A percentile compares a stretch with the other conserved stretches of the same genome.
Conservation (phyloP, 35 echinoderm and acorn worm species). For the Ptychodera flava region DNA sequence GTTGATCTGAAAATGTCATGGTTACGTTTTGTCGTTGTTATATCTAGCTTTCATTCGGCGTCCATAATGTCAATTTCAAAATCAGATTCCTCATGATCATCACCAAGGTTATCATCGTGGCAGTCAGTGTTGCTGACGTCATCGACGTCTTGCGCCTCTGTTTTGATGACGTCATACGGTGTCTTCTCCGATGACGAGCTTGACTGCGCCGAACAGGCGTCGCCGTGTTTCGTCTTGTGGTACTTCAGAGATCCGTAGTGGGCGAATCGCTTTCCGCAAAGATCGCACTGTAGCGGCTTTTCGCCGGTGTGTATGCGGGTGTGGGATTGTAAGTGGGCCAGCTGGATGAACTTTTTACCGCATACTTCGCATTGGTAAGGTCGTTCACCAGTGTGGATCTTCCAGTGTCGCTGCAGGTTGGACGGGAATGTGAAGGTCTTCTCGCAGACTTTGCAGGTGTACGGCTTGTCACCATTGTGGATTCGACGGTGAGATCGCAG, state of each 20-base stretch:
- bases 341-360: constrained; percentile 28
- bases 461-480: constrained; percentile 50
- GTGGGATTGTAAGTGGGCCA: constrained; percentile 26
- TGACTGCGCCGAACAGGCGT: neutral
- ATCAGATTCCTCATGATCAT: neutral
- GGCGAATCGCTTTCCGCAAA: constrained; percentile 7
- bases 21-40: neutral
- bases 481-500: constrained; percentile 40
- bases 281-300: constrained; percentile 18
- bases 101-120: neutral
- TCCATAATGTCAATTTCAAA: neutral
- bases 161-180: neutral
- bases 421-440: constrained; percentile 36
- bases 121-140: neutral
- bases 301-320: constrained; percentile 34
- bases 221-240: neutral
- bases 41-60: no score
- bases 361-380: constrained; percentile 46
- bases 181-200: neutral
- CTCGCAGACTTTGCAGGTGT: constrained; percentile 24
- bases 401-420: constrained; percentile 33
- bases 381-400: constrained; percentile 45
- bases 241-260: neutral
- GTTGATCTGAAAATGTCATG: neutral
- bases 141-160: neutral